Conservation (phyloP, 2,113 vertebrate species). For the Leucopternis melanops region DNA sequence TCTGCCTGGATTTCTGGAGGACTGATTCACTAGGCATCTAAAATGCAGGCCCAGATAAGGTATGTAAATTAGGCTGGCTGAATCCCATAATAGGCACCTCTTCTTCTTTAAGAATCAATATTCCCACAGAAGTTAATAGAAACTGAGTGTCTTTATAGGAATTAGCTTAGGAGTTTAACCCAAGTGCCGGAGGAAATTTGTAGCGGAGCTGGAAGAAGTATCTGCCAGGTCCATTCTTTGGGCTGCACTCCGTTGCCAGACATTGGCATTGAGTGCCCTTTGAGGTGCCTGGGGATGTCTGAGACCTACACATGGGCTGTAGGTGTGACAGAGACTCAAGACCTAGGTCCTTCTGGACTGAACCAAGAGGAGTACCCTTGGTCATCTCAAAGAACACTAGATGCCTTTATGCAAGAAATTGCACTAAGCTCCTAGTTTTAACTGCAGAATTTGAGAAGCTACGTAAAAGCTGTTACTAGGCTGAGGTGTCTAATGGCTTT, state of each 20-base stretch:
- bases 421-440: background rate
- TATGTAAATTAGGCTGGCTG: background rate
- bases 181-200: background rate
- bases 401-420: background rate
- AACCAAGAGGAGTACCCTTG: background rate
- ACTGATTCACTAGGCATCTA: background rate
- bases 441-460: background rate
- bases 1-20: conserved; percentile 18
- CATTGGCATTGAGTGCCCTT: background rate
- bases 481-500: background rate
- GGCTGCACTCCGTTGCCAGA: background rate
- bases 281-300: background rate
- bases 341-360: background rate
- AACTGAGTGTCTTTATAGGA: background rate
- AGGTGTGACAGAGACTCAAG: background rate
- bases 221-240: background rate
- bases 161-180: background rate
- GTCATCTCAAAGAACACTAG: background rate
- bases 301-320: background rate
- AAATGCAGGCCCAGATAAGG: conserved; percentile 1
- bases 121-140: background rate
- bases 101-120: background rate
- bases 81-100: background rate
- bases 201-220: background rate
- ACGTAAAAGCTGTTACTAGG: background rate